Base-by-base conservation (phyloP, 2,797 vertebrate genomes). In the Cephalopachus bancanus region DNA sequence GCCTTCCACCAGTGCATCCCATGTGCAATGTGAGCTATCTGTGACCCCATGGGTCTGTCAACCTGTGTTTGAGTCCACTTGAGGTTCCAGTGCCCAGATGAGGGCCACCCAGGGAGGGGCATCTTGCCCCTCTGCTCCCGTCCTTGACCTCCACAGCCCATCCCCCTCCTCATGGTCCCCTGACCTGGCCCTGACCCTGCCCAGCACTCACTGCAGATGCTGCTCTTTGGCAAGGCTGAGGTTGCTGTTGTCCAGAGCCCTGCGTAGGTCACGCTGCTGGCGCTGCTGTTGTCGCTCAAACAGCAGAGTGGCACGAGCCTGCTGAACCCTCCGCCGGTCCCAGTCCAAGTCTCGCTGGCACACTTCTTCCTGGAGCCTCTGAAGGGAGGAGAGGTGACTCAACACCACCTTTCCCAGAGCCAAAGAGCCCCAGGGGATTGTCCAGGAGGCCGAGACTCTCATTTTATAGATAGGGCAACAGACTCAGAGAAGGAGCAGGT, bases 221-320 rank as follows among this genome's bases (percentile, higher is more conserved):
- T 99, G 99, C 20, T 97, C 97, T 67, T 97, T 91, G 22, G 99
- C 99, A 69, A 99, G 98, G 84, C 97, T 84, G 69, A 94, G 15
- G 7, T 99, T 99, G 87, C 97, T 0, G 30, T 87, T 83, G 94
- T 99, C 99, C 97, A 99, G 60, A 0, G 98, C 97, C n/a, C 7
- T 98, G 92, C 99, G 99, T 62, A 97, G 94, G 65, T 98, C 98
- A 19, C 97, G 98, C 51, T 90, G 97, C 78, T 97, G 96, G 2
- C 98, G 98, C 0, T 97, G 98, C 84, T 98, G 99, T 88, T 98
- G 98, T 67, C 99, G 97, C 97, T 99, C 99, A 0, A 97, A 76
- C 11, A 99, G 94, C 94, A 99, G 9, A 30, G 98, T 98, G 0
- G 96, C 53, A 0, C 98, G 99, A 0, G 98, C 99, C 0, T 89